Evolutionary conservation across 2,888 invertebrate species (phyloP).

Genomic region (Alloscopus bannaensis): DNA sequence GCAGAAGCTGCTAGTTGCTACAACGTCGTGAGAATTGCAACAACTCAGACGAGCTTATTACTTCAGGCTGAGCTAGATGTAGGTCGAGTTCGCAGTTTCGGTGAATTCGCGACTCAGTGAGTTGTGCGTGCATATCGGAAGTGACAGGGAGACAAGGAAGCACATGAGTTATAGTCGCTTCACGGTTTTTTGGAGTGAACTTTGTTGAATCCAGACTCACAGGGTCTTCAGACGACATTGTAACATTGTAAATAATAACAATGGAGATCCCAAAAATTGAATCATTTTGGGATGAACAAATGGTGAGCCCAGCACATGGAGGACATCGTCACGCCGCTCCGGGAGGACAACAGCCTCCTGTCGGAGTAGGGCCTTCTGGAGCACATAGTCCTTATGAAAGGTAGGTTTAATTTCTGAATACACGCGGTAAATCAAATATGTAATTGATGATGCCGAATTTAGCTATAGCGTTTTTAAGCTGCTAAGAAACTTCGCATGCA

Average conservation of each 20-base stretch:
- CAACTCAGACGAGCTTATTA: no score
- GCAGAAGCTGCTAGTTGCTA: no score
- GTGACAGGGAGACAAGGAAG: neutral
- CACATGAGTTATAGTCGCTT: no score
- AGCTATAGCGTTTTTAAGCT: no score
- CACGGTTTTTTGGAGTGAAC: neutral
- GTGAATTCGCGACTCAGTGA: no score
- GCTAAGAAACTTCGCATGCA: no score
- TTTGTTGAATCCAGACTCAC: neutral
- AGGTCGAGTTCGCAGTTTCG: no score
- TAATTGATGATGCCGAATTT: no score
- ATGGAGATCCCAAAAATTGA: constrained; percentile 68
- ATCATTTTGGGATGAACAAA: constrained; percentile 67
- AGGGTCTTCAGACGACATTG: neutral
- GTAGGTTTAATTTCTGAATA: constrained; percentile 36
- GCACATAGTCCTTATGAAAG: constrained; percentile 63
- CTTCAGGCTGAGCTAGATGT: no score
- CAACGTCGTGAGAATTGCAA: no score
- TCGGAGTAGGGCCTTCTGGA: constrained; percentile 19
- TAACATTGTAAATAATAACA: neutral
- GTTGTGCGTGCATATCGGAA: no score
- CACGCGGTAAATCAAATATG: no score
- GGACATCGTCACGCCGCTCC: constrained; percentile 41
- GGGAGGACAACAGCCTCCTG: constrained; percentile 31
- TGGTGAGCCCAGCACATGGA: constrained; percentile 37